These are phyloP conservation scores for Irena cyanogastra DNA, from an alignment of 2,113 vertebrate genomes.

Conservation along the genomic window DNA sequence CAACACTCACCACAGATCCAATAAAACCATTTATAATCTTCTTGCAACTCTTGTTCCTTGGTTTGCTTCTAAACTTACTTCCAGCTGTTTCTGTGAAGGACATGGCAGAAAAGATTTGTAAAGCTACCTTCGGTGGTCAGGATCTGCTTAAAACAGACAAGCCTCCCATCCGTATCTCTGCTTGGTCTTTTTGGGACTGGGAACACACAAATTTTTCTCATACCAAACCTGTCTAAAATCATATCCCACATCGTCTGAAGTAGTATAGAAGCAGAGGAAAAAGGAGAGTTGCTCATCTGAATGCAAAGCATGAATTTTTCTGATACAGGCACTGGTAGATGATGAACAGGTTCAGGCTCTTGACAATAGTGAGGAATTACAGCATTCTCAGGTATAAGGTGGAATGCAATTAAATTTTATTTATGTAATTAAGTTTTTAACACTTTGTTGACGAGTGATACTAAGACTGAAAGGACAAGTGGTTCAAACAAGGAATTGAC, in stretches of 20 bases:
- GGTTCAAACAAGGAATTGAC: background rate
- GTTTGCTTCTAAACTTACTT: background rate
- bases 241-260: background rate
- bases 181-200: background rate
- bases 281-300: background rate
- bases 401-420: background rate
- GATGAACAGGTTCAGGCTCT: background rate
- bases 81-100: background rate
- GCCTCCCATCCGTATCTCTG: background rate
- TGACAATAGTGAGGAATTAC: background rate
- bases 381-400: background rate
- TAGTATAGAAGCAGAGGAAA: background rate
- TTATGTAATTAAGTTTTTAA: background rate
- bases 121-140: background rate
- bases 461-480: background rate
- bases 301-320: background rate
- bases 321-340: fast-evolving
- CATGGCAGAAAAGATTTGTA: background rate
- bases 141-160: background rate
- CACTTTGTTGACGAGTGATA: background rate
- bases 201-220: background rate
- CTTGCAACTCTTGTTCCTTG: background rate
- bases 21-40: background rate
- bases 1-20: background rate
- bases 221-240: background rate